These are phyloP conservation scores for Characodon lateralis DNA, from an alignment of 2,797 vertebrate species.

Conservation along the genomic window DNA sequence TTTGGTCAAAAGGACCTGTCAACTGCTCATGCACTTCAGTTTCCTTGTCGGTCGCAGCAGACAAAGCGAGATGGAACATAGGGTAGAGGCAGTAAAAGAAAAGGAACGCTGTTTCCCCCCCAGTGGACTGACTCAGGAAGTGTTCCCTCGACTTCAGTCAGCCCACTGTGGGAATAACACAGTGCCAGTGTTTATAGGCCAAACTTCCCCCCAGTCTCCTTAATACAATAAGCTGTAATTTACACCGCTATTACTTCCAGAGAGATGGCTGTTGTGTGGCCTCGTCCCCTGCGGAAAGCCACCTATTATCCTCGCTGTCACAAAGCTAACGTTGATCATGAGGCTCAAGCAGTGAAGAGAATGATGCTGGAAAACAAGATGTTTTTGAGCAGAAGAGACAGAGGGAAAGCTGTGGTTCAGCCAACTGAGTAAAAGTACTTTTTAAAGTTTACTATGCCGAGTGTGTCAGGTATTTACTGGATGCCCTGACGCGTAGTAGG, in stretches of 20 bases:
- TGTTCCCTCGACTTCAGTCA: conserved; percentile 60
- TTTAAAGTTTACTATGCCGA: conserved; percentile 26
- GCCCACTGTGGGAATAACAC: conserved; percentile 74
- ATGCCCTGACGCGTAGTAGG: not conserved
- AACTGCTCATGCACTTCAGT: conserved; percentile 44
- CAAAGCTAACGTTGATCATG: conserved; percentile 65
- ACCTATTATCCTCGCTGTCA: conserved; percentile 67
- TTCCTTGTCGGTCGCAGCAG: conserved; percentile 54
- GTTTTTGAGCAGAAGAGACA: conserved; percentile 11
- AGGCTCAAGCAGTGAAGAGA: conserved; percentile 50
- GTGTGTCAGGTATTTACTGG: conserved; percentile 12
- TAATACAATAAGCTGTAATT: conserved; percentile 82
- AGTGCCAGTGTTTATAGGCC: conserved; percentile 71
- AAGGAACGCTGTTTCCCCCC: conserved; percentile 32
- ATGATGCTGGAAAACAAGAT: conserved; percentile 41
- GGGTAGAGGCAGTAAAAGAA: conserved; percentile 37
- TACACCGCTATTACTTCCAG: conserved; percentile 77
- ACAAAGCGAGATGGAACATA: conserved; percentile 22
- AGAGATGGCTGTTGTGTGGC: conserved; percentile 69
- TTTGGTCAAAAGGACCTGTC: conserved; percentile 41
- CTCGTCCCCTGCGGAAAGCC: conserved; percentile 59
- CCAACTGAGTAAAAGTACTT: conserved; percentile 34
- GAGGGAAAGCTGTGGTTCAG: conserved; percentile 1
- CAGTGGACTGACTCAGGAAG: conserved; percentile 68
- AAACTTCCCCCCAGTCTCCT: conserved; percentile 57